Base-by-base conservation (phyloP, 1,140 invertebrate genomes). In the Amyelois transitella region DNA sequence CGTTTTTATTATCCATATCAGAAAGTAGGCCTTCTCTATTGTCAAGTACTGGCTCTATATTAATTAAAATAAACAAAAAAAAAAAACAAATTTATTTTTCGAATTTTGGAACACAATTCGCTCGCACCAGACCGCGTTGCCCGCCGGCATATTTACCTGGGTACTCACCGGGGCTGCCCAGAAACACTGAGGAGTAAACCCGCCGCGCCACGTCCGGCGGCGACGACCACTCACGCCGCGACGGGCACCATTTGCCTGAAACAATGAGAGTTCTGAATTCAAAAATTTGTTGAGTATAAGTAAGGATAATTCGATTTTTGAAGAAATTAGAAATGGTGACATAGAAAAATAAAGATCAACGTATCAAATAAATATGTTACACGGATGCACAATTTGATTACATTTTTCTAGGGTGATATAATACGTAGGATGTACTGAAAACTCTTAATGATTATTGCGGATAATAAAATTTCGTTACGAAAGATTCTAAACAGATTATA, bases 111-210 rank as follows among this genome's bases (percentile, higher is more conserved):
- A 38, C 32, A 38, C 0, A 14, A 38, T 14, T 14, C 12, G 32
- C 32, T 38, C 32, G 8, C 28, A 45, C 18, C 28, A 32, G 44
- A 18, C 5, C 43, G 43, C 45, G 45, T 48, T 14, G 18, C 32
- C 43, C n/a, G 44, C n/a, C 47, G 55, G 19, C 53, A 64, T 57
- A 77, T 69, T 74, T 81, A 88, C 86, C 86, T 82, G 86, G 89
- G 77, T 90, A 94, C 90, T 96, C 91, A 91, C 94, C 94, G 76
- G 94, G 95, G 91, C 94, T 96, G 85, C 94, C 94, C 84, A 96
- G 93, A 91, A 96, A 96, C 88, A 96, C 94, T 81, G 94, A 95
- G 82, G 94, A 95, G 89, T 96, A 96, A 64, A 96, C 93, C 82
- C 95, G 91, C 88, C 94, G 90, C 78, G 94, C 94, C 55, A 94